Percentiles rank a stretch among this genome's conserved stretches.
Evolutionary conservation across 2,113 vertebrate species (phyloP).

Genomic region (Xenopus borealis): DNA sequence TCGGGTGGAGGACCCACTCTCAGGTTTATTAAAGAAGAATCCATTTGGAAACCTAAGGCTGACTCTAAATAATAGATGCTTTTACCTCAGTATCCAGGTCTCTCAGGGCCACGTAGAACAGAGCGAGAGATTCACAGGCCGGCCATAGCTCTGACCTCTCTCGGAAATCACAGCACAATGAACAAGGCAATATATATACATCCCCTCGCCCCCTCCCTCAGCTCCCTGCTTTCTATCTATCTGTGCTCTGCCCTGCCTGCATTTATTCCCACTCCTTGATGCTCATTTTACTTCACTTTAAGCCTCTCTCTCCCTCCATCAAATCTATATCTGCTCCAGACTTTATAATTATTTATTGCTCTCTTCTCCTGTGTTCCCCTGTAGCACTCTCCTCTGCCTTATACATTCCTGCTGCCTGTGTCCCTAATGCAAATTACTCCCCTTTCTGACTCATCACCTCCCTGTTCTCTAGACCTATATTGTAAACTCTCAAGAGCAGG

Average conservation of each 20-base stretch:
- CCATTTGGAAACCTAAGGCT: constrained; percentile 45
- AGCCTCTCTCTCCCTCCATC: constrained; percentile 11
- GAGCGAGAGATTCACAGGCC: constrained; percentile 43
- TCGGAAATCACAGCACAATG: constrained; percentile 44
- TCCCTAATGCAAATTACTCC: neutral
- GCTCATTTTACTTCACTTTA: constrained; percentile 38
- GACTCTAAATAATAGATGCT: constrained; percentile 46
- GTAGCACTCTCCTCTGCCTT: neutral
- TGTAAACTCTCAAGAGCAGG: no score
- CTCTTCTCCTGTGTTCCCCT: constrained; percentile 10
- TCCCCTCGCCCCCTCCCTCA: constrained; percentile 9
- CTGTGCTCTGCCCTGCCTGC: neutral
- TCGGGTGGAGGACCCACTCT: constrained; percentile 9
- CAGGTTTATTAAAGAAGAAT: constrained; percentile 46
- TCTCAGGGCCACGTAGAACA: constrained; percentile 39
- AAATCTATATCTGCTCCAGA: constrained; percentile 16
- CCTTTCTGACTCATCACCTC: no score
- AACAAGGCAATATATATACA: constrained; percentile 40
- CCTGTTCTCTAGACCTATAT: no score
- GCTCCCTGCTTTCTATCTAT: constrained; percentile 2
- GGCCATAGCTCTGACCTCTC: constrained; percentile 39
- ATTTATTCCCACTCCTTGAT: constrained; percentile 23
- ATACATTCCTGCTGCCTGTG: no score
- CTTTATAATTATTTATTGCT: constrained; percentile 37
- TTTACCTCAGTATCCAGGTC: constrained; percentile 45